A percentile compares a stretch with the other conserved stretches of the same genome.
Evolutionary conservation across 2,797 vertebrate species (phyloP).

Genomic region (Bothrops alternatus): DNA sequence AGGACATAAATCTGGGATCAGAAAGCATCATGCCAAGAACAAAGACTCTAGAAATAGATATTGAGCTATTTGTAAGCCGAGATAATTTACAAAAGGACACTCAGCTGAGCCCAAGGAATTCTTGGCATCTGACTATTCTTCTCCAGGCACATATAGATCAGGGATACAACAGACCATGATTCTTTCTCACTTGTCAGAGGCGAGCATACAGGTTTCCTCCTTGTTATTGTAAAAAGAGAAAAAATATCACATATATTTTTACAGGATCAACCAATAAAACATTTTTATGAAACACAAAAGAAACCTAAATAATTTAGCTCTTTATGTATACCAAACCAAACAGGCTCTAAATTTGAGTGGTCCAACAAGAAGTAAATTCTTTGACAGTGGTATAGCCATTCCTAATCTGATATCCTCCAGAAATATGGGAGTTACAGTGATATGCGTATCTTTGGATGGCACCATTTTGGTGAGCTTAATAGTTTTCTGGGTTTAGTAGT

Average conservation of each 20-base stretch:
- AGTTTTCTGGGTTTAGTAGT: background rate
- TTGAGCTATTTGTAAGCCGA: conserved; percentile 24
- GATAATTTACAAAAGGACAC: conserved; percentile 49
- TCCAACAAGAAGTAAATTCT: background rate
- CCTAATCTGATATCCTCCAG: background rate
- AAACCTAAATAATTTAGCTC: background rate
- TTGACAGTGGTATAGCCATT: background rate
- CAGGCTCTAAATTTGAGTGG: background rate
- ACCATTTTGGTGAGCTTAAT: background rate
- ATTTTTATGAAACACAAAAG: background rate
- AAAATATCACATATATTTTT: background rate
- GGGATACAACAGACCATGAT: background rate
- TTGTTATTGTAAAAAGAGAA: conserved; percentile 15
- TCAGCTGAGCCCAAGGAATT: conserved; percentile 57
- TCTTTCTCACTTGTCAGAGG: background rate
- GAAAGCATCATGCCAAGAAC: conserved; percentile 39
- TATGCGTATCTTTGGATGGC: too few relatives aligned
- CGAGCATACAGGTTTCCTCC: background rate
- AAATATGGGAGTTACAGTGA: too few relatives aligned
- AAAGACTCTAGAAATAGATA: conserved; percentile 56
- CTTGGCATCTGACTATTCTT: conserved; percentile 49
- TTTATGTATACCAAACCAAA: too few relatives aligned
- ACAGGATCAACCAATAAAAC: background rate
- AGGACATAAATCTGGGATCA: conserved; percentile 41
- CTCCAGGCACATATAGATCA: conserved; percentile 39